phyloP scores from a whole-genome alignment of 1,140 invertebrate genomes.

The Bombus confusus region DNA sequence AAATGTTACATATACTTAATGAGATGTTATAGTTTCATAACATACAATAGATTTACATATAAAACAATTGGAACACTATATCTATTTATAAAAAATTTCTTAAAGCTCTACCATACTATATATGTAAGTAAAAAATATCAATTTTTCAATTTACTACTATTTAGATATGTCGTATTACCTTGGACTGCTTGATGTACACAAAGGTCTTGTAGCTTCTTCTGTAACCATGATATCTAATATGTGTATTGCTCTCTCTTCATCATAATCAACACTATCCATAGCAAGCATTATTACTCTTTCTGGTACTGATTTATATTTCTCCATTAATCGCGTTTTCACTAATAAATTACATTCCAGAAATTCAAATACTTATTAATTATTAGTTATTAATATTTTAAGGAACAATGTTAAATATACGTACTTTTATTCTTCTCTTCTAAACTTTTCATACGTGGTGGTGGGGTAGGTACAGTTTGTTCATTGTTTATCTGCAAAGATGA shows the following conservation, averaged over 20 bases:
- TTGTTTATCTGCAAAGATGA: conserved; percentile 74
- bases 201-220: conserved; percentile 79
- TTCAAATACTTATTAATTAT: too few species aligned
- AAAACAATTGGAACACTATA: background rate
- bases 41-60: background rate
- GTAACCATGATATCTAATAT: conserved; percentile 88
- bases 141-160: too few species aligned
- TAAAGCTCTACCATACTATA: background rate
- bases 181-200: conserved; percentile 78
- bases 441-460: conserved; percentile 86
- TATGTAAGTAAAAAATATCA: background rate
- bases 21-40: background rate
- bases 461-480: conserved; percentile 81
- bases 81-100: background rate
- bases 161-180: conserved; percentile 66
- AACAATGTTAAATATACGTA: conserved; percentile 78
- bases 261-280: conserved; percentile 93
- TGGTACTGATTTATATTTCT: conserved; percentile 88
- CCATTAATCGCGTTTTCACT: conserved; percentile 90
- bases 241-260: conserved; percentile 90
- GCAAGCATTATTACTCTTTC: conserved; percentile 92
- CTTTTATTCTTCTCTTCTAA: conserved; percentile 89
- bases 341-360: conserved; percentile 66
- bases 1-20: conserved; percentile 37
- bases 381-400: conserved; percentile 29